Conservation (phyloP, 1,140 invertebrate species). For the Heterodera schachtii region DNA sequence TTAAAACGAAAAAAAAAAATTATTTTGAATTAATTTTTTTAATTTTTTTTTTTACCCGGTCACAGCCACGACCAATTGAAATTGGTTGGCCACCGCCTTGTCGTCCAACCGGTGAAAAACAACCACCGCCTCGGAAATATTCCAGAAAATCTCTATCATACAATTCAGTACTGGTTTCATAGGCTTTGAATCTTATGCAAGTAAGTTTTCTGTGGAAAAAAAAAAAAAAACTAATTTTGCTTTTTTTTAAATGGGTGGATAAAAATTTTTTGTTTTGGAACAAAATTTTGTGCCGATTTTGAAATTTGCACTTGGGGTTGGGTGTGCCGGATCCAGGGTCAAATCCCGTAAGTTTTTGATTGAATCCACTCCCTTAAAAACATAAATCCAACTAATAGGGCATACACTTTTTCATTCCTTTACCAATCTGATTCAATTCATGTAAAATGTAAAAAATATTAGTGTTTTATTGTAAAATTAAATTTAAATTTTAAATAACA, state of each 20-base stretch:
- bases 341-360: too few species aligned
- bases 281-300: too few species aligned
- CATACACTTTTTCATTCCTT: too few species aligned
- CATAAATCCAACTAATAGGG: too few species aligned
- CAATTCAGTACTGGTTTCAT: slow-evolving; percentile 36
- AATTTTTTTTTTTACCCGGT: slow-evolving; percentile 41
- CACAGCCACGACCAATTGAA: slow-evolving; percentile 63
- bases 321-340: too few species aligned
- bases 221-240: too few species aligned
- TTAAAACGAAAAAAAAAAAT: slow-evolving; percentile 9
- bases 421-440: too few species aligned
- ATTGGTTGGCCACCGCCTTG: slow-evolving; percentile 54
- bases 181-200: slow-evolving; percentile 57
- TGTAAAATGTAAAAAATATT: neutral
- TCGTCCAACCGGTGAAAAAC: slow-evolving; percentile 62
- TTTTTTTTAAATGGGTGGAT: too few species aligned
- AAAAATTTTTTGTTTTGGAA: too few species aligned
- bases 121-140: slow-evolving; percentile 58
- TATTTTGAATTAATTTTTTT: neutral
- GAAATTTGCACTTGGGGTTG: too few species aligned
- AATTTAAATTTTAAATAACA: slow-evolving; percentile 38
- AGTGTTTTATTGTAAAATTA: slow-evolving; percentile 28
- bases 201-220: slow-evolving; percentile 30
- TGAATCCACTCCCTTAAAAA: too few species aligned
- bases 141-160: slow-evolving; percentile 39